Evolutionary conservation across 2,797 vertebrate genomes (phyloP).

Genomic region (Dermochelys coriacea): DNA sequence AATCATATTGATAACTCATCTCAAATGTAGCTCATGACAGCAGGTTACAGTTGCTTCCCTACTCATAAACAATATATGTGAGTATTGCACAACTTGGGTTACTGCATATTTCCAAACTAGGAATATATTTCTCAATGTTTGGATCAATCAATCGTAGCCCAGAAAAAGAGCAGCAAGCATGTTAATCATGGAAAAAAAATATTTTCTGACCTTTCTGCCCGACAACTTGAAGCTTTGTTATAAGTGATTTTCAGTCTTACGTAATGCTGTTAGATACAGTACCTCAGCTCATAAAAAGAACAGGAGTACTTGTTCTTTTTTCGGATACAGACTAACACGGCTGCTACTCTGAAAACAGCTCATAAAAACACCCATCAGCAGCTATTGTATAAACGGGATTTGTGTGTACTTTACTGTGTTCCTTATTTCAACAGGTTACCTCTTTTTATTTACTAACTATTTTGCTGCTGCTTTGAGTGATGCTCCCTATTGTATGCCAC

Average conservation of each 20-base stretch:
- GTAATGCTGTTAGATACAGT: not conserved
- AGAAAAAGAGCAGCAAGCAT: not conserved
- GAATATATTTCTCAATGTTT: not conserved
- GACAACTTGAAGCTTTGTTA: not conserved
- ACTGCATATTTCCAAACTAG: not conserved
- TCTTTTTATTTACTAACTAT: not conserved
- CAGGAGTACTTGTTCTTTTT: too few species aligned
- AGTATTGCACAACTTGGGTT: not conserved
- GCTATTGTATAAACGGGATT: rapidly evolving
- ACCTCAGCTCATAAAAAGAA: not conserved
- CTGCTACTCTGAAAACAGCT: not conserved
- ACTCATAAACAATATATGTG: rapidly evolving
- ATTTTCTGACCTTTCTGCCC: not conserved
- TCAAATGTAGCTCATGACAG: not conserved
- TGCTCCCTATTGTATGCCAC: not conserved
- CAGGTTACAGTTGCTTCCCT: not conserved
- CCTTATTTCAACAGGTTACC: not conserved
- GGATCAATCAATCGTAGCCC: not conserved
- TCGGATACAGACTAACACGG: too few species aligned
- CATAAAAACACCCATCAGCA: not conserved
- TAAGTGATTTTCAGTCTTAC: not conserved
- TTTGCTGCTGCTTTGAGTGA: not conserved
- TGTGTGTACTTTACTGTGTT: not conserved
- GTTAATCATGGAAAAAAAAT: rapidly evolving
- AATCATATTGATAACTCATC: not conserved